Conservation (phyloP, 1,140 invertebrate genomes). For the Hylyphantes graminicola region DNA sequence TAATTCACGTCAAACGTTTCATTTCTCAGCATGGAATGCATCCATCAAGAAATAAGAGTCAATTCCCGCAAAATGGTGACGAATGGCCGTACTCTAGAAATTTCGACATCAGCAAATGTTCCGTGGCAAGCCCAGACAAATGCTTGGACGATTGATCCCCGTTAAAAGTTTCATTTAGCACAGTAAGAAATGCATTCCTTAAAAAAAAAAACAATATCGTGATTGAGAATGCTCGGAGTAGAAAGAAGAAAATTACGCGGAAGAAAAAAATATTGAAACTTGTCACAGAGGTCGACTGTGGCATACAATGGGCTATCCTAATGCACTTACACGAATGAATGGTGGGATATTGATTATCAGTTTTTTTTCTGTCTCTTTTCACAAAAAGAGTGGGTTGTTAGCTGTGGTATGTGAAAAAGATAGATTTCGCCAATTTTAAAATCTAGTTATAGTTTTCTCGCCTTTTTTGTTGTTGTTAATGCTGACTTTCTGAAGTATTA, state of each 20-base stretch:
- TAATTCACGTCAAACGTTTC: neutral
- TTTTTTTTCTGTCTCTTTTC: slow-evolving; percentile 49
- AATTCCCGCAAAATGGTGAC: neutral
- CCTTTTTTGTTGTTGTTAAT: slow-evolving; percentile 2
- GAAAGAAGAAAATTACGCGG: slow-evolving; percentile 28
- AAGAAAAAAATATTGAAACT: slow-evolving; percentile 28
- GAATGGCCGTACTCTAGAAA: neutral
- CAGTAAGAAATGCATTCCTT: slow-evolving; percentile 24
- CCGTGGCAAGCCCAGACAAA: slow-evolving; percentile 9
- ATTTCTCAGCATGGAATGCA: neutral
- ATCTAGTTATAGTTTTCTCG: slow-evolving; percentile 41
- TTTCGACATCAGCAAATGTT: slow-evolving; percentile 46
- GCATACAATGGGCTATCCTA: slow-evolving; percentile 55
- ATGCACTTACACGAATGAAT: slow-evolving; percentile 52
- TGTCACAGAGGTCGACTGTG: slow-evolving; percentile 34
- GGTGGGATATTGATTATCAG: slow-evolving; percentile 52
- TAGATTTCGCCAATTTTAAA: slow-evolving; percentile 53
- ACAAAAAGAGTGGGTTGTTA: slow-evolving; percentile 41
- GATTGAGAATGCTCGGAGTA: slow-evolving; percentile 27
- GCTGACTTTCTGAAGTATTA: no score
- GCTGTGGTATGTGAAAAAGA: slow-evolving; percentile 48
- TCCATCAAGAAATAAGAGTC: neutral
- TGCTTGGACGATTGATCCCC: slow-evolving; percentile 34
- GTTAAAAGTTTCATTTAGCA: slow-evolving; percentile 48
- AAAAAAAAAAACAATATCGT: slow-evolving; percentile 38